phyloP scores from a whole-genome alignment of 2,888 invertebrate species.

The Melipona bicolor region DNA sequence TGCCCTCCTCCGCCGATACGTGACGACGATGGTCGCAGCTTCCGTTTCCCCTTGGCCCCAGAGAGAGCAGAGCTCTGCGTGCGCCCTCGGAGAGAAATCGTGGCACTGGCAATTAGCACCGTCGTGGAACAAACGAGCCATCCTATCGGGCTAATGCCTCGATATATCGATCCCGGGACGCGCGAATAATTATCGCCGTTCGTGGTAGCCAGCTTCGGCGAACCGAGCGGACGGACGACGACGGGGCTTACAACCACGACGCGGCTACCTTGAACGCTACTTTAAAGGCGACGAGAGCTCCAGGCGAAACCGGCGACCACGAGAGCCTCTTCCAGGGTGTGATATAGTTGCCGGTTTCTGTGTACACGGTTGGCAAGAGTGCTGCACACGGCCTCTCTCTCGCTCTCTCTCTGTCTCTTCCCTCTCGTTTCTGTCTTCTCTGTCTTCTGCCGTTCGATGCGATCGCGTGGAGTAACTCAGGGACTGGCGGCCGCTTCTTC shows the following conservation, averaged over 20 bases:
- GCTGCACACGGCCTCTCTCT: conserved; percentile 58
- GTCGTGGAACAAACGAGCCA: conserved; percentile 69
- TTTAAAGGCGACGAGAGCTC: conserved; percentile 62
- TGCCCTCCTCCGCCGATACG: conserved; percentile 17
- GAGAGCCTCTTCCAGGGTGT: conserved; percentile 54
- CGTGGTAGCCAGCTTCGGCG: conserved; percentile 43
- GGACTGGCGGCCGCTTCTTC: conserved; percentile 63
- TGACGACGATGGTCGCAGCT: conserved; percentile 14
- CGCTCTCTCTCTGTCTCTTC: no score
- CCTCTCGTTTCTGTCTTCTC: no score
- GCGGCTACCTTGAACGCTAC: conserved; percentile 58
- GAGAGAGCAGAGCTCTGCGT: neutral
- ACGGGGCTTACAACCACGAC: conserved; percentile 3
- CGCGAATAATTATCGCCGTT: conserved; percentile 76
- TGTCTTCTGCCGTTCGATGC: conserved; percentile 67
- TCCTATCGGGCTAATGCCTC: conserved; percentile 69
- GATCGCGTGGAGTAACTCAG: conserved; percentile 78
- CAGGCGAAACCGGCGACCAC: conserved; percentile 30
- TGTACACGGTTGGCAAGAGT: conserved; percentile 58
- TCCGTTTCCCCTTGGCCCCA: conserved; percentile 15
- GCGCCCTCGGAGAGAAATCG: conserved; percentile 27
- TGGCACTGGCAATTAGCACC: conserved; percentile 73
- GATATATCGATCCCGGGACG: conserved; percentile 70
- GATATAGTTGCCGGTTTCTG: conserved; percentile 76
- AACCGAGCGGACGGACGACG: neutral